Conservation (phyloP, 92 coral and sea anemone species). For the Montipora capitata region DNA sequence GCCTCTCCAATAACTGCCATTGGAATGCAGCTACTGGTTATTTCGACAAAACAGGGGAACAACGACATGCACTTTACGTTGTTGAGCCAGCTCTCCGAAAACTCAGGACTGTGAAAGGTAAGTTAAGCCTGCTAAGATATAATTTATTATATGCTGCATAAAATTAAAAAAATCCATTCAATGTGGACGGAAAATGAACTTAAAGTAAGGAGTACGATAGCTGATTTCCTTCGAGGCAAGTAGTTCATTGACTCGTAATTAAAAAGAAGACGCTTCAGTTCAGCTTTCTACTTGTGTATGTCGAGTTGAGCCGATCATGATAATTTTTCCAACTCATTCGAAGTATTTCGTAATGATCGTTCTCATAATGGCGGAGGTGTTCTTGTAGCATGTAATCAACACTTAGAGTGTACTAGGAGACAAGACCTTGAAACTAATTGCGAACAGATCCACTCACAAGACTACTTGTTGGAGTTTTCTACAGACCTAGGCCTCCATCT, state of each 20-base stretch:
- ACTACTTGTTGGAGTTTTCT: constrained; percentile 61
- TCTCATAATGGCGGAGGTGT: constrained; percentile 26
- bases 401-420: constrained; percentile 13
- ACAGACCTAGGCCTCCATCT: constrained; percentile 64
- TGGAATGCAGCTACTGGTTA: constrained; percentile 65
- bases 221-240: too few species aligned
- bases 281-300: too few species aligned
- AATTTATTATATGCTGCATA: not conserved
- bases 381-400: not conserved
- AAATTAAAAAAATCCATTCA: not conserved
- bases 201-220: too few species aligned
- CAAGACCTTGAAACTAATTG: constrained; percentile 39
- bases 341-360: constrained; percentile 4
- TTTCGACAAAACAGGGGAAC: not conserved
- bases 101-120: constrained; percentile 39
- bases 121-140: not conserved
- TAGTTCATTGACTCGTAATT: too few species aligned
- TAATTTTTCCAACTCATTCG: constrained; percentile 15
- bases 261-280: too few species aligned
- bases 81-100: not conserved
- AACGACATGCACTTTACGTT: not conserved
- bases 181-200: not conserved
- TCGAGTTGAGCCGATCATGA: too few species aligned
- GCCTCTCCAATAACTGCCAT: constrained; percentile 74
- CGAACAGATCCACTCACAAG: constrained; percentile 40